Evolutionary conservation across 53 echinoderm and acorn worm species (phyloP), one percentile per base, ranked within the genome.

Genomic region (Holothuria leucospilota): DNA sequence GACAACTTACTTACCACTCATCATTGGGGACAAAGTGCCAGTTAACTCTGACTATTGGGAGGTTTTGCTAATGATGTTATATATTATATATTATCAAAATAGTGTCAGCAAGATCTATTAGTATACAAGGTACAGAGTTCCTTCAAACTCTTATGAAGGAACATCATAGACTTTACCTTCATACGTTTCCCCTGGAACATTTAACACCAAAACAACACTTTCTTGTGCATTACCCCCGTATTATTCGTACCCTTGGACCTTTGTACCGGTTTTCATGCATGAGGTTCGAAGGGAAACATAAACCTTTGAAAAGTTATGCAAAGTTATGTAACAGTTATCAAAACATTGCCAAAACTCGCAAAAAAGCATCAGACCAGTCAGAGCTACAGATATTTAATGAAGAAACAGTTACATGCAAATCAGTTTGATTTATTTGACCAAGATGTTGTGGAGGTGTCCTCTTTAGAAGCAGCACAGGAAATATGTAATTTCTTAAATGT

Each of bases 221-320:
- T 28, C 29, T 82, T 25, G 62, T 64, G 11, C 87, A 91, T 64
- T 91, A 91, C 59, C 91, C 84, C 13, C 34, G 87, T 2, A 49
- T 39, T 20, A 83, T 91, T 13, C 56, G 78, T 52, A 20, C 29
- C 6, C 84, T 91, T 69, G 90, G 86, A 63, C 78, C 90, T 34
- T 51, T 92, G 25, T 49, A n/a, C 2, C 89, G 82, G 63, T 92
- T 72, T 59, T 81, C 73, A 20, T 23, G 2, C 40, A 72, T 92
- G 49, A 71, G 92, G 29, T 73, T 70, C 20, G 92, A 92, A 69
- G 92, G 64, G 64, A 92, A 86, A 40, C 92, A 89, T 39, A 89
- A 86, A 49, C 86, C 63, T 15, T 49, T 92, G 12, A 92, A 92
- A 29, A 62, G 67, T 5, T 85, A 62, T 56, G 85, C 92, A 71